Conservation (phyloP, 2,113 vertebrate genomes). For the Galemys pyrenaicus region DNA sequence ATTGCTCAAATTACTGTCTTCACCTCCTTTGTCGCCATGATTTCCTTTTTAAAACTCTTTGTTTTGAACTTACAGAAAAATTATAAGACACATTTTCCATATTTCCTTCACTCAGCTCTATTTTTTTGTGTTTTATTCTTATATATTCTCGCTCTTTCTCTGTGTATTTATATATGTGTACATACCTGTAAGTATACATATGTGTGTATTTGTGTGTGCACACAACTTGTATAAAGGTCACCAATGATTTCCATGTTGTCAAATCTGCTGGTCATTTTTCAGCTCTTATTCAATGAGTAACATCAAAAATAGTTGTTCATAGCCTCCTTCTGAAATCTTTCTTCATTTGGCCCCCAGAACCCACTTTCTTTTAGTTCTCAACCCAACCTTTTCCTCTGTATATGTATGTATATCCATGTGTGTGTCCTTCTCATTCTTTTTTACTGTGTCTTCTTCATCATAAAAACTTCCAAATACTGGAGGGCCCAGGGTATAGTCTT, state of each 20-base stretch:
- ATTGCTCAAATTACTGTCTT: background rate
- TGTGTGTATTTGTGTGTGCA: background rate
- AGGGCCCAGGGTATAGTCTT: background rate
- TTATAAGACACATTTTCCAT: background rate
- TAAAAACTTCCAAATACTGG: background rate
- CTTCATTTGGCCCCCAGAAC: background rate
- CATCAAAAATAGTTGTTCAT: background rate
- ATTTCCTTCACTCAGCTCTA: background rate
- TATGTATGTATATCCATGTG: no score
- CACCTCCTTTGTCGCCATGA: background rate
- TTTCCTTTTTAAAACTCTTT: background rate
- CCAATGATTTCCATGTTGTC: background rate
- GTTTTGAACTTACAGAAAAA: conserved; percentile 6
- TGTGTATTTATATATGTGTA: no score
- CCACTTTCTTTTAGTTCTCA: background rate
- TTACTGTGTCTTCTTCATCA: background rate
- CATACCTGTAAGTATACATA: no score
- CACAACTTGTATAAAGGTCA: background rate
- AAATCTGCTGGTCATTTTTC: background rate
- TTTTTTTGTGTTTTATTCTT: background rate
- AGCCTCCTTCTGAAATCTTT: background rate
- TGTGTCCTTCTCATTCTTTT: no score
- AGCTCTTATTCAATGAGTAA: background rate
- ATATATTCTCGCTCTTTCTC: background rate
- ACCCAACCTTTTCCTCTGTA: background rate